phyloP scores from a whole-genome alignment of 2,113 vertebrate genomes.

The Callospermophilus lateralis region DNA sequence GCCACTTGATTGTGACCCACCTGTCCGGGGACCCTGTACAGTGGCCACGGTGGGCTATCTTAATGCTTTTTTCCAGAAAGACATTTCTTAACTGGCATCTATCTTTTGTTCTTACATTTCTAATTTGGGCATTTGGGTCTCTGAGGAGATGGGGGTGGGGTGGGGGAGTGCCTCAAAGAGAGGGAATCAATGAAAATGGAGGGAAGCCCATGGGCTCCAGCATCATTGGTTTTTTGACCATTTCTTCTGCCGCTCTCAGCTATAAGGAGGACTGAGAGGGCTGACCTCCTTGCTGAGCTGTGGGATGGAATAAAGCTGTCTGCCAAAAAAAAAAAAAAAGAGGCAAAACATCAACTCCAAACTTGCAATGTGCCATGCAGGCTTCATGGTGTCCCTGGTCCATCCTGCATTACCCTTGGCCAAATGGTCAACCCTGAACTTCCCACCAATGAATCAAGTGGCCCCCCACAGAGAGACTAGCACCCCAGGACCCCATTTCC shows the following conservation, averaged over 20 bases:
- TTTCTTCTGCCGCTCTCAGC: neutral
- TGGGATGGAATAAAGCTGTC: neutral
- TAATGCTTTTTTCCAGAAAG: neutral
- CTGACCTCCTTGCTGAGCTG: neutral
- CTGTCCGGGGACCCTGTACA: neutral
- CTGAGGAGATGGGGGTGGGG: neutral
- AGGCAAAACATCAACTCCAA: neutral
- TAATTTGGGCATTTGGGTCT: neutral
- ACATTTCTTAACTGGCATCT: neutral
- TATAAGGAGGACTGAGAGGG: neutral
- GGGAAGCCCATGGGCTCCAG: neutral
- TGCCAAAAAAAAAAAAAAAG: neutral
- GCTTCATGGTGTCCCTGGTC: neutral
- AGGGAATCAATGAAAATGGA: neutral
- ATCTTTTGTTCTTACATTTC: slow-evolving; percentile 1
- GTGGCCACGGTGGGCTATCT: neutral
- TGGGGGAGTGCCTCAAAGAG: neutral
- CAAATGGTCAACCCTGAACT: neutral
- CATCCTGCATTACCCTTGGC: neutral
- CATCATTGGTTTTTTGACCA: neutral
- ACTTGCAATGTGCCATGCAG: neutral
- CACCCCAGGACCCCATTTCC: neutral
- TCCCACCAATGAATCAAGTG: neutral
- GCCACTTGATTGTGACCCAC: neutral
- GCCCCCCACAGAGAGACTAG: neutral